Conservation (phyloP, 2,888 invertebrate species). For the Eupithecia insigniata region DNA sequence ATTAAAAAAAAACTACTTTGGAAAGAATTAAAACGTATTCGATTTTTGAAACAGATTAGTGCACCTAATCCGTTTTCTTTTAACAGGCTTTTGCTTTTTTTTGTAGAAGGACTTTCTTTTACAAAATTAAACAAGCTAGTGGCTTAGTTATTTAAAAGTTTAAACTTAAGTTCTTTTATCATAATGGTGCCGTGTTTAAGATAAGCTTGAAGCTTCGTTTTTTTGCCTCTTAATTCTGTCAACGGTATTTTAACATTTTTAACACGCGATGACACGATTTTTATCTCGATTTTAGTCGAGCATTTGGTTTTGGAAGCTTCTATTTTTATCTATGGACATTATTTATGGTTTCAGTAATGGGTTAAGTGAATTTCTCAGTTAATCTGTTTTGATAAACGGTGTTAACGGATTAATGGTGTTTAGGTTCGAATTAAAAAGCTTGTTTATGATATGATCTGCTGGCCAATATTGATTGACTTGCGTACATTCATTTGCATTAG, state of each 20-base stretch:
- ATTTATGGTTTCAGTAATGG: constrained; percentile 18
- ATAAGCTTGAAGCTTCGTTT: constrained; percentile 65
- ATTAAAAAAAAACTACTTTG: not conserved
- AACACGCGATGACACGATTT: constrained; percentile 52
- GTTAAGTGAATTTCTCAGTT: constrained; percentile 9
- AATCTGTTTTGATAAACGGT: constrained; percentile 14
- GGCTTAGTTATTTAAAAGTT: constrained; percentile 1
- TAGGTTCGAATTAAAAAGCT: not conserved
- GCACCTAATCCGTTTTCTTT: constrained; percentile 35
- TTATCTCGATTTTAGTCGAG: constrained; percentile 43
- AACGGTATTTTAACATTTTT: constrained; percentile 49
- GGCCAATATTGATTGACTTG: not conserved
- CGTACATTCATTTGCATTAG: not conserved
- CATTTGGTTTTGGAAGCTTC: constrained; percentile 15
- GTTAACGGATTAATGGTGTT: constrained; percentile 17
- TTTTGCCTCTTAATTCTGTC: constrained; percentile 56
- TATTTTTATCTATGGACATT: constrained; percentile 21
- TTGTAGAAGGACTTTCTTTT: constrained; percentile 46
- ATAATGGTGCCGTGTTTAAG: constrained; percentile 66
- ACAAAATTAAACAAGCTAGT: constrained; percentile 23
- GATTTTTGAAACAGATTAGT: constrained; percentile 18
- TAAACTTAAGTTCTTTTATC: constrained; percentile 63
- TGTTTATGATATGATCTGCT: not conserved
- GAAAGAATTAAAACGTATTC: constrained; percentile 17
- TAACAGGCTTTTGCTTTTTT: constrained; percentile 17